phyloP scores from a whole-genome alignment of 2,888 invertebrate genomes.

The Lochmaea crataegi region DNA sequence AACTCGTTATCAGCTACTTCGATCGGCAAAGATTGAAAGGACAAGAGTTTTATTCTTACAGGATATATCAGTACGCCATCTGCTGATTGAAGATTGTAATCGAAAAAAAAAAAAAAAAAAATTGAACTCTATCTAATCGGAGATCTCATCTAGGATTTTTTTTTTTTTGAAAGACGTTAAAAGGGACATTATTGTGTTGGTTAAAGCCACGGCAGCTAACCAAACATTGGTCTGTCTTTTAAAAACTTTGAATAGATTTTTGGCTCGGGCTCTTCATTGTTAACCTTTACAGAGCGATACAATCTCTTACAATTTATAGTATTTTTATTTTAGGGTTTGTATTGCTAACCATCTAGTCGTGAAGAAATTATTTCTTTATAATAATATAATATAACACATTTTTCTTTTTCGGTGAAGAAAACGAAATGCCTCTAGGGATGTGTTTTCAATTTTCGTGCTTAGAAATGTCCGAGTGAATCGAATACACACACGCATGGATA shows the following conservation, averaged over 20 bases:
- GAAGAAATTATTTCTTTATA: slow-evolving; percentile 67
- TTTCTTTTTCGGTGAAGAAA: slow-evolving; percentile 48
- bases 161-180: slow-evolving; percentile 43
- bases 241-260: slow-evolving; percentile 63
- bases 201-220: slow-evolving; percentile 70
- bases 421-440: slow-evolving; percentile 51
- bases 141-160: slow-evolving; percentile 49
- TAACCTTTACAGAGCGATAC: slow-evolving; percentile 59
- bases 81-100: slow-evolving; percentile 53
- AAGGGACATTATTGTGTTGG: slow-evolving; percentile 56
- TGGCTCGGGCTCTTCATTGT: slow-evolving; percentile 62
- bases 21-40: slow-evolving; percentile 43
- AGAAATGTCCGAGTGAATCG: slow-evolving; percentile 38
- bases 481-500: slow-evolving; percentile 47
- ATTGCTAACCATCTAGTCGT: slow-evolving; percentile 64
- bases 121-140: slow-evolving; percentile 49
- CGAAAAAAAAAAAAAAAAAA: slow-evolving; percentile 43
- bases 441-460: slow-evolving; percentile 43
- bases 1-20: slow-evolving; percentile 42
- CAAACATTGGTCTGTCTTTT: slow-evolving; percentile 75
- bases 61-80: slow-evolving; percentile 53
- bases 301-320: slow-evolving; percentile 61
- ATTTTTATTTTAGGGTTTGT: slow-evolving; percentile 59
- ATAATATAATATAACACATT: slow-evolving; percentile 66
- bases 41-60: slow-evolving; percentile 46